Conservation (phyloP, 2,113 vertebrate genomes). For the Oceanites oceanicus region DNA sequence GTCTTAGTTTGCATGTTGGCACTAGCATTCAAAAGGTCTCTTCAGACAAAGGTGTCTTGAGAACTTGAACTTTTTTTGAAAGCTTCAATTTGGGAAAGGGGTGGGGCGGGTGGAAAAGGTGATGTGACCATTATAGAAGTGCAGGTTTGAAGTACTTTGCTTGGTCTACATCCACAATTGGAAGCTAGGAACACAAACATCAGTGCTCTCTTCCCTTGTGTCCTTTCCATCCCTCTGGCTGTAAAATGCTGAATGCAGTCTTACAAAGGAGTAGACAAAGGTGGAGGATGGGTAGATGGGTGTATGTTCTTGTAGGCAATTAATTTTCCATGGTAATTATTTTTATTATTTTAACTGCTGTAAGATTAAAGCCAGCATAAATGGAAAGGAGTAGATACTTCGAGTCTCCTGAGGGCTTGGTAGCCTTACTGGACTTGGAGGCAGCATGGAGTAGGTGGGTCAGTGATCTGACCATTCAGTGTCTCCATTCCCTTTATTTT, state of each 20-base stretch:
- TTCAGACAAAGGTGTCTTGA: not conserved
- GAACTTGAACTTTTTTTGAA: not conserved
- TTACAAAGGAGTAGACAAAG: not conserved
- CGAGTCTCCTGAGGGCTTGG: not conserved
- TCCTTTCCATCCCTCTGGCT: not conserved
- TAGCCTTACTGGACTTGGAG: not conserved
- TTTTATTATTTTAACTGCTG: conserved; percentile 13
- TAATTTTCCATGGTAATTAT: conserved; percentile 6
- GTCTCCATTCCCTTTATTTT: not conserved
- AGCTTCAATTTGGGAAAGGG: not conserved
- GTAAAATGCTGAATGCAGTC: not conserved
- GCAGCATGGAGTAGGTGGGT: not conserved
- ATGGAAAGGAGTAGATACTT: not conserved
- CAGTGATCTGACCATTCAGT: not conserved
- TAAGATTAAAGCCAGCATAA: not conserved
- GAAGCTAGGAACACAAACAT: not conserved
- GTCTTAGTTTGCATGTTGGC: not conserved
- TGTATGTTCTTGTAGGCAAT: not conserved
- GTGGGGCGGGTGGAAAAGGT: not conserved
- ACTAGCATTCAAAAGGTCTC: not conserved
- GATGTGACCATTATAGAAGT: not conserved
- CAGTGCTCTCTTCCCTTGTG: not conserved
- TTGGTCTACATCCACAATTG: not conserved
- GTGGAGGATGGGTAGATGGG: not conserved
- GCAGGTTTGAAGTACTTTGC: not conserved